These are phyloP conservation scores for Stenopsyche tienmushanensis DNA, from an alignment of 1,140 invertebrate species.

Conservation along the genomic window DNA sequence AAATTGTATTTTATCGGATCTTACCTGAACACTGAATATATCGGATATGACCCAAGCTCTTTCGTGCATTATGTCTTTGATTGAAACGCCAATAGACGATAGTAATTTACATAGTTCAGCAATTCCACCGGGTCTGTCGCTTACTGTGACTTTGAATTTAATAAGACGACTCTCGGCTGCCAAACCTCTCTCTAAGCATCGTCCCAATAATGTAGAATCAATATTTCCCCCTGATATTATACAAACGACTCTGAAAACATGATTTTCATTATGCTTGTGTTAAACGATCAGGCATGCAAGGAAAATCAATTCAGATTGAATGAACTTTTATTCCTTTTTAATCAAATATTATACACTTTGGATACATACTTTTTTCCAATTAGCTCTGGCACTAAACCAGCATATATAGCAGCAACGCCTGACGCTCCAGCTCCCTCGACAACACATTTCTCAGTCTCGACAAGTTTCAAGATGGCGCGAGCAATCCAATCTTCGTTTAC, in stretches of 20 bases:
- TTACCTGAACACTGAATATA: constrained; percentile 78
- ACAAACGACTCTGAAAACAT: constrained; percentile 69
- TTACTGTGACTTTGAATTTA: constrained; percentile 84
- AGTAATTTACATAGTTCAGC: constrained; percentile 80
- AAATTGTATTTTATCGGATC: constrained; percentile 9
- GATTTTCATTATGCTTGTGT: not conserved
- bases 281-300: too few relatives aligned
- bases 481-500: constrained; percentile 87
- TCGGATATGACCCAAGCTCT: constrained; percentile 87
- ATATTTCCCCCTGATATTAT: constrained; percentile 91
- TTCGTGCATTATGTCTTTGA: constrained; percentile 94
- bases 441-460: constrained; percentile 90
- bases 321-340: not conserved
- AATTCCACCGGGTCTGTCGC: constrained; percentile 84
- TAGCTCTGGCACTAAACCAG: constrained; percentile 79
- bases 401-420: constrained; percentile 83
- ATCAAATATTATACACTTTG: not conserved
- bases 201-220: constrained; percentile 85
- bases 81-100: constrained; percentile 77
- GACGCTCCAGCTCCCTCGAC: constrained; percentile 91
- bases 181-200: constrained; percentile 85
- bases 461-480: constrained; percentile 79
- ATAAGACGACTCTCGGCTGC: constrained; percentile 85
- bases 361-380: constrained; percentile 76
- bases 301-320: too few relatives aligned